These are phyloP conservation scores for Syngnathoides biaculeatus DNA, from an alignment of 2,113 vertebrate species.

Conservation along the genomic window DNA sequence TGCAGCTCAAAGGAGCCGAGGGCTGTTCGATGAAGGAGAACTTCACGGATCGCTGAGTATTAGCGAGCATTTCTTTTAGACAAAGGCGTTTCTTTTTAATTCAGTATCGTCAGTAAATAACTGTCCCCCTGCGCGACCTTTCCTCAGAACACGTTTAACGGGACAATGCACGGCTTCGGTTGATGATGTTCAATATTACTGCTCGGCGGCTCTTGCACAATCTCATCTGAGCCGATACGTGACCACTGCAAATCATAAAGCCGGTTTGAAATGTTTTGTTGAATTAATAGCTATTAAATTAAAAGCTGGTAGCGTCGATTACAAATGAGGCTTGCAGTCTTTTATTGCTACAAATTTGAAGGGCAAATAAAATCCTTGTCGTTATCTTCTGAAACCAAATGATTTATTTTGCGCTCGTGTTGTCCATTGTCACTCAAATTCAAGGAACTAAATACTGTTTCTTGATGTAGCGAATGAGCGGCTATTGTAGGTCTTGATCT, in stretches of 20 bases:
- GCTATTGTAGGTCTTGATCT: too few species aligned
- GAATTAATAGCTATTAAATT: too few species aligned
- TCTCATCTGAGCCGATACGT: too few species aligned
- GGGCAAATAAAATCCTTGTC: too few species aligned
- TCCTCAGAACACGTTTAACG: neutral
- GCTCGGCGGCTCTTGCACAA: neutral
- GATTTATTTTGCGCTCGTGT: neutral
- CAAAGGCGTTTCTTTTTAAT: neutral
- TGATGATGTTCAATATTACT: neutral
- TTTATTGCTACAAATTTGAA: too few species aligned
- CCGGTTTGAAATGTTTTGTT: too few species aligned
- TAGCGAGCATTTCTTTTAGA: neutral
- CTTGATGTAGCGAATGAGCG: too few species aligned
- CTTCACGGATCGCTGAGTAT: slow-evolving; percentile 37
- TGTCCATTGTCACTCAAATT: neutral
- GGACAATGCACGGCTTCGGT: neutral
- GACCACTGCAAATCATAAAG: too few species aligned
- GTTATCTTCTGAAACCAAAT: too few species aligned
- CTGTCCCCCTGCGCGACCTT: neutral
- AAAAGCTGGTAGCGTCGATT: too few species aligned
- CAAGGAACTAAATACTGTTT: too few species aligned
- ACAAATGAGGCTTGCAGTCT: too few species aligned
- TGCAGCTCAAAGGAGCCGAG: slow-evolving; percentile 45
- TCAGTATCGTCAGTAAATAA: neutral
- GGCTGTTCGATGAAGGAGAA: slow-evolving; percentile 34